Evolutionary conservation across 30 jellyfish, hydroid and myxozoan species (phyloP).

Genomic region (Calvadosia cruxmelitensis): DNA sequence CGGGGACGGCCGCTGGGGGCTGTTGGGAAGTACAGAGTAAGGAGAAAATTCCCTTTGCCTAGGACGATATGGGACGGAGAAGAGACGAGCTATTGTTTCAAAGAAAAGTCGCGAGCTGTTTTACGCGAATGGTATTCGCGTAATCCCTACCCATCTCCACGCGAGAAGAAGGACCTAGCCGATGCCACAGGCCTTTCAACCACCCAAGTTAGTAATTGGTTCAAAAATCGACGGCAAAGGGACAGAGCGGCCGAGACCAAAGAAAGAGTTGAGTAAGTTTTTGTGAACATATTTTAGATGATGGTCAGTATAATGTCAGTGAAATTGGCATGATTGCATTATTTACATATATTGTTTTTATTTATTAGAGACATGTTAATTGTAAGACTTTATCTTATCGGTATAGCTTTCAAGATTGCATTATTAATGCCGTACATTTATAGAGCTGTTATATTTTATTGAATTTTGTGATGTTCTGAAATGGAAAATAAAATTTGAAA

Average conservation of each 20-base stretch:
- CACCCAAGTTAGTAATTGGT: slow-evolving; percentile 94
- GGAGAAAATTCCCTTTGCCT: slow-evolving; percentile 93
- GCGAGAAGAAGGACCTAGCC: slow-evolving; percentile 78
- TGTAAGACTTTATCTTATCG: too few species aligned
- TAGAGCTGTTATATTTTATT: too few species aligned
- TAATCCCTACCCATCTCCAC: slow-evolving; percentile 87
- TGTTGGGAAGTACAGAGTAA: slow-evolving; percentile 81
- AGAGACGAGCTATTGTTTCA: slow-evolving; percentile 83
- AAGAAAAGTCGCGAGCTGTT: slow-evolving; percentile 78
- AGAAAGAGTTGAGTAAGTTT: too few species aligned
- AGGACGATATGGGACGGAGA: slow-evolving; percentile 96
- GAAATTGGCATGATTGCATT: too few species aligned
- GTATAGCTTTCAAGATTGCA: too few species aligned
- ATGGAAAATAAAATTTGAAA: too few species aligned
- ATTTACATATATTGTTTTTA: too few species aligned
- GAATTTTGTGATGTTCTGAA: too few species aligned
- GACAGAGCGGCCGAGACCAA: slow-evolving; percentile 94
- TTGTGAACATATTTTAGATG: too few species aligned
- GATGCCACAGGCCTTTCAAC: slow-evolving; percentile 84
- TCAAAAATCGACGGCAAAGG: slow-evolving; percentile 87
- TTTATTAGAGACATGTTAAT: too few species aligned
- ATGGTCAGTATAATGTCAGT: too few species aligned
- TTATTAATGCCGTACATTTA: too few species aligned
- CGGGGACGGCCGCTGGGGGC: slow-evolving; percentile 89
- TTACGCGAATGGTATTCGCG: slow-evolving; percentile 68